phyloP scores from a whole-genome alignment of 2,888 invertebrate species.

The Chironomus tentans region DNA sequence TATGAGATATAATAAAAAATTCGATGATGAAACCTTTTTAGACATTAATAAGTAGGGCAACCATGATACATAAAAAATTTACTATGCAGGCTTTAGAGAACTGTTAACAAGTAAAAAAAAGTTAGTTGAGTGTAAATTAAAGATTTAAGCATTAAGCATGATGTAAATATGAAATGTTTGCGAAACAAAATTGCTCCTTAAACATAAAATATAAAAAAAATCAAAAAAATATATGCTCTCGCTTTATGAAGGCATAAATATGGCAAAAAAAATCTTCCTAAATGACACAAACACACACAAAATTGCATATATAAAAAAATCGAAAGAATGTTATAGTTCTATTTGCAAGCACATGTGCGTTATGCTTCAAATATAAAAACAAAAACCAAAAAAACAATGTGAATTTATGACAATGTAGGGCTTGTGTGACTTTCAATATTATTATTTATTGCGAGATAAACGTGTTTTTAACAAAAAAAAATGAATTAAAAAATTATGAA shows the following conservation, averaged over 20 bases:
- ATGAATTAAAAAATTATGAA: not conserved
- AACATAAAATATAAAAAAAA: not conserved
- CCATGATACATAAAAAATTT: not conserved
- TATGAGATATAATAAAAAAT: not conserved
- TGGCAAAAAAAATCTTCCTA: slow-evolving; percentile 12
- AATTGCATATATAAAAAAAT: not conserved
- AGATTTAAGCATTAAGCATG: not conserved
- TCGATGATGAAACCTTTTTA: not conserved
- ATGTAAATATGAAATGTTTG: slow-evolving; percentile 10
- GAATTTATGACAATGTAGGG: not conserved
- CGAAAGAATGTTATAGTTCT: not conserved
- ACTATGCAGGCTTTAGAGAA: slow-evolving; percentile 26
- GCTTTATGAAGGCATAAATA: slow-evolving; percentile 1
- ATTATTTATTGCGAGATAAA: not conserved
- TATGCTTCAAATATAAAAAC: not conserved
- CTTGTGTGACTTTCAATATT: not conserved
- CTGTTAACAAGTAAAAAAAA: slow-evolving; percentile 15
- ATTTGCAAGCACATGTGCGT: not conserved
- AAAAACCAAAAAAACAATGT: not conserved
- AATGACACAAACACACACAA: slow-evolving; percentile 1
- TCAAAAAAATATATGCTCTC: slow-evolving; percentile 1
- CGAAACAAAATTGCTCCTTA: slow-evolving; percentile 6
- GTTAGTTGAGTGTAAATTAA: not conserved
- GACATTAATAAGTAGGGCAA: slow-evolving; percentile 13
- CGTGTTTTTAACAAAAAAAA: not conserved